Evolutionary conservation across 2,113 vertebrate species (phyloP).

Genomic region (Trematomus loennbergii): DNA sequence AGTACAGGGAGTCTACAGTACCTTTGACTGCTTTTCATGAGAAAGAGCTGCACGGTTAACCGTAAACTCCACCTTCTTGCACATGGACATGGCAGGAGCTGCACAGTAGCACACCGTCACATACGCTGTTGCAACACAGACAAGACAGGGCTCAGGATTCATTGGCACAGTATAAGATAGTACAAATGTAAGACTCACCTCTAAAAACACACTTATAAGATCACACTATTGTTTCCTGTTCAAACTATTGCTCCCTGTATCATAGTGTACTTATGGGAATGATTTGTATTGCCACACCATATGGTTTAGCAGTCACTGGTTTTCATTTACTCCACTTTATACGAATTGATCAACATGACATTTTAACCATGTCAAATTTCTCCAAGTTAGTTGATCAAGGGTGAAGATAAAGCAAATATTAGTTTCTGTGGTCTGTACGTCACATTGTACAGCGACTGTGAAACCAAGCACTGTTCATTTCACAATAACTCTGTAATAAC

Average conservation of each 20-base stretch:
- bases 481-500: no score
- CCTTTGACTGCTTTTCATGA: constrained; percentile 51
- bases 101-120: constrained; percentile 69
- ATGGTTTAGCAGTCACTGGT: neutral
- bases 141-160: neutral
- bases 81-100: constrained; percentile 20
- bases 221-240: neutral
- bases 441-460: no score
- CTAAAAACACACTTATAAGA: neutral
- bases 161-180: neutral
- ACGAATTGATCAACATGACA: neutral
- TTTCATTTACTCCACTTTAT: neutral
- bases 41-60: constrained; percentile 31
- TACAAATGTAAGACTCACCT: neutral
- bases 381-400: neutral
- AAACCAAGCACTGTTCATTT: no score
- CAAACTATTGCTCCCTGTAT: no score
- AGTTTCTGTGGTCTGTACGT: no score
- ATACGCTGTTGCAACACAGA: constrained; percentile 58
- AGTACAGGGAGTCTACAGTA: constrained; percentile 35
- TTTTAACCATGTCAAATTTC: neutral
- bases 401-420: no score
- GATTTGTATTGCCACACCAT: neutral
- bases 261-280: no score
- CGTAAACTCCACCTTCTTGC: constrained; percentile 74